Base-by-base conservation (phyloP, 2,113 vertebrate genomes). In the Thamnophis sirtalis region DNA sequence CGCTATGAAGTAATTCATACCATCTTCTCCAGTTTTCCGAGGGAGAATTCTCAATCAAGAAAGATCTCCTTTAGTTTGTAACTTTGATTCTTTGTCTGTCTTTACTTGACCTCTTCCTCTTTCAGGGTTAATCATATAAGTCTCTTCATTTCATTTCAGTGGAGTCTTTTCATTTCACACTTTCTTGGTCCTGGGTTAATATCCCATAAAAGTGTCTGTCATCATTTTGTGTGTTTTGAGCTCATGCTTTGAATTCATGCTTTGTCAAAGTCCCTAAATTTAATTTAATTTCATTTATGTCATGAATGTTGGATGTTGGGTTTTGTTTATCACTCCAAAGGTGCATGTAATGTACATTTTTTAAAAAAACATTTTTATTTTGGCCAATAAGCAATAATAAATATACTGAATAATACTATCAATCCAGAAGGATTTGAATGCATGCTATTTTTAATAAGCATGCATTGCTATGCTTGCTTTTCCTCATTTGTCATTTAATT, bases 281-380 rank as follows among this genome's bases (percentile, higher is more conserved):
- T 92, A 85, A 86, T 92, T 89, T 92, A 89, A 92, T 92, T 89
- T 92, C 85, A 92, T 92, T 92, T 89, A 89, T 92, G 89, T 51
- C 54, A 43, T 9, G 53, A 92, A 84, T 33, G 87, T 58, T 58
- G 28, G 68, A 26, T 26, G 9, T 60, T 60, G 58, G 24, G 24
- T 84, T 92, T 56, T 60, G 3, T 63, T 2, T 26, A 50, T 89
- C 38, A 43, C 15, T 33, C 63, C 28, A 60, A 86, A 15, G n/a
- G 49, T 89, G n/a, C 43, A 54, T 53, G 26, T 60, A 92, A 26
- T 60, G n/a, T 63, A 84, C 9, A 43, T 89, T 85, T 22, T 58
- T 56, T 9, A 63, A 33, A 15, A 63, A n/a, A 13, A 89, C 17
- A 38, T 28, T 28, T 49, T 89, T 58, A 55, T 85, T 33, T 43